Evolutionary conservation across 2,888 invertebrate species (phyloP), one percentile per base, ranked within the genome.

Genomic region (Autographa pulchrina): DNA sequence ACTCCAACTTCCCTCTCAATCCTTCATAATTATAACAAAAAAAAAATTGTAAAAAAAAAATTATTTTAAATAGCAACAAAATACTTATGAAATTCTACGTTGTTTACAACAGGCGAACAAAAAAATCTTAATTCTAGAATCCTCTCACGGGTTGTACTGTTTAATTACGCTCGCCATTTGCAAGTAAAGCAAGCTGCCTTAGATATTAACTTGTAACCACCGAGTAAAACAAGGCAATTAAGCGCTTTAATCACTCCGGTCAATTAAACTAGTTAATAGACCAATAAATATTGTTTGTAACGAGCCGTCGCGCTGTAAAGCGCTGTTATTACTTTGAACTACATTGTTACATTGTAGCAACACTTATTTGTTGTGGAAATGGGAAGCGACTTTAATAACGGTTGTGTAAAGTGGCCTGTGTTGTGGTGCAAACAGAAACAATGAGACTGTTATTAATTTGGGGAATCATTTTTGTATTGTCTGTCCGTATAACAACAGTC

Each of bases 191-290:
- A 41, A n/a, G 64, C 41, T 43, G 52, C 43, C 20, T 0, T 6
- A 56, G 25, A 77, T 59, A 35, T 16, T 52, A 74, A 74, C 54
- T 65, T 58, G 31, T 64, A 66, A 25, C 43, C 58, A 66, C 41
- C 7, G 25, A 54, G 38, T 77, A 59, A 14, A 67, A 65, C 35
- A 43, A 9, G 64, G 31, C 16, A 11, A 16, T 56, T 41, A 41
- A 65, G 32, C 41, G 43, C 31, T 78, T 71, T 9, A 62, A 70
- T 31, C 48, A 25, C 31, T 63, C 56, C 60, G 52, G 66, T 64
- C 80, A 69, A 70, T 78, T 66, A 78, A 75, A 72, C 63, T 60
- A 58, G 66, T 78, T 75, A 35, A 72, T 65, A 65, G 66, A 58
- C 41, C 48, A 62, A 72, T 78, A 67, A 75, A 78, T 72, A 72